Percentiles rank a stretch among this genome's conserved stretches.
phyloP scores from a whole-genome alignment of 2,888 invertebrate species.

The Drosophila seclusa region DNA sequence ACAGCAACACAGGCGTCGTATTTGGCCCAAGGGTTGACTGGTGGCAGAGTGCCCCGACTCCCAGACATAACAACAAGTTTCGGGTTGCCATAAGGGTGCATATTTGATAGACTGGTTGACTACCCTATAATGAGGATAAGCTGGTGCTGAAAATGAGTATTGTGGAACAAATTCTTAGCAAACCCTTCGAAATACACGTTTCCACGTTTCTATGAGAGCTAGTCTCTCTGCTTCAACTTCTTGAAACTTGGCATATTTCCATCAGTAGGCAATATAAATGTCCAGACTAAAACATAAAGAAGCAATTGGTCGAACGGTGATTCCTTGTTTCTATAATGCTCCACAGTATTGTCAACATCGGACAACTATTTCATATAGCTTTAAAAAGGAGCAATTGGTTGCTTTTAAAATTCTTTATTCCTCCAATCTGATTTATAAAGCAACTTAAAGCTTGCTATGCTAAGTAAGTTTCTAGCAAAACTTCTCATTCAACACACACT shows the following conservation, averaged over 20 bases:
- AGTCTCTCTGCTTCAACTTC: neutral
- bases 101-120: neutral
- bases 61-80: conserved; percentile 23
- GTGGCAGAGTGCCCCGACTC: neutral
- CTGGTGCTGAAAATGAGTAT: no score
- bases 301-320: neutral
- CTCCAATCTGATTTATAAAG: no score
- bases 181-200: neutral
- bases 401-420: neutral
- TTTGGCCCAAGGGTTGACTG: conserved; percentile 32
- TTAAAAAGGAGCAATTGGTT: neutral
- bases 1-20: conserved; percentile 43
- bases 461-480: no score
- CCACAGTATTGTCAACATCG: neutral
- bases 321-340: neutral
- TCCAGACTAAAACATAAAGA: neutral
- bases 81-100: conserved; percentile 2
- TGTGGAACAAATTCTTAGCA: neutral
- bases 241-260: no score
- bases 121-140: conserved; percentile 8
- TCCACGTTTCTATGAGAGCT: neutral
- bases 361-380: neutral
- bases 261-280: neutral
- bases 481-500: neutral
- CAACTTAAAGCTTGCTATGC: no score